phyloP scores from a whole-genome alignment of 2,797 vertebrate species.

The Chrysocyon brachyurus region DNA sequence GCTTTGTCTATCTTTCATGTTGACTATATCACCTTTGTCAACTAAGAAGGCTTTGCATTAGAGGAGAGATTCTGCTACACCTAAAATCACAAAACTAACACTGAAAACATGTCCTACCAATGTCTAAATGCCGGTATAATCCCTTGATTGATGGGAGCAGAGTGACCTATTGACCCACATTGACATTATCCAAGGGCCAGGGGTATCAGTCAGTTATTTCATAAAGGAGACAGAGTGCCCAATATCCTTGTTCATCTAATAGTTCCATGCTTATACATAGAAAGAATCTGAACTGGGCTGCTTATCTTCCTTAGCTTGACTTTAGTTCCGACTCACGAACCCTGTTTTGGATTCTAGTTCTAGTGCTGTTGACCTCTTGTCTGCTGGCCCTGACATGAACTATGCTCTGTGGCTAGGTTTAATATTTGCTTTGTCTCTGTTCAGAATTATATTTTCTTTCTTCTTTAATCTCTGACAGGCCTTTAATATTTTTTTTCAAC shows the following conservation, averaged over 20 bases:
- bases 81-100: background rate
- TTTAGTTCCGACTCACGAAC: slow-evolving; percentile 31
- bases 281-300: background rate
- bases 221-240: slow-evolving; percentile 12
- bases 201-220: background rate
- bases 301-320: slow-evolving; percentile 4
- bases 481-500: background rate
- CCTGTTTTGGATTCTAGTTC: slow-evolving; percentile 1
- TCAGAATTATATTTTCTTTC: background rate
- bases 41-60: background rate
- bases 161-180: slow-evolving; percentile 24
- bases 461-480: background rate
- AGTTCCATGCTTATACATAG: background rate
- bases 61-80: background rate
- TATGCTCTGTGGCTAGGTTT: background rate
- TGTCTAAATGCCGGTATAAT: background rate
- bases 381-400: background rate
- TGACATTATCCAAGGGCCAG: background rate
- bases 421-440: slow-evolving; percentile 29
- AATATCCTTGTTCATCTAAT: background rate
- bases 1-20: slow-evolving; percentile 3
- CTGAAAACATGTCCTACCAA: background rate
- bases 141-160: background rate
- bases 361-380: background rate
- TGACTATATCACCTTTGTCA: background rate